Evolutionary conservation across 1,140 invertebrate genomes (phyloP).

Genomic region (Bombus waltoni): DNA sequence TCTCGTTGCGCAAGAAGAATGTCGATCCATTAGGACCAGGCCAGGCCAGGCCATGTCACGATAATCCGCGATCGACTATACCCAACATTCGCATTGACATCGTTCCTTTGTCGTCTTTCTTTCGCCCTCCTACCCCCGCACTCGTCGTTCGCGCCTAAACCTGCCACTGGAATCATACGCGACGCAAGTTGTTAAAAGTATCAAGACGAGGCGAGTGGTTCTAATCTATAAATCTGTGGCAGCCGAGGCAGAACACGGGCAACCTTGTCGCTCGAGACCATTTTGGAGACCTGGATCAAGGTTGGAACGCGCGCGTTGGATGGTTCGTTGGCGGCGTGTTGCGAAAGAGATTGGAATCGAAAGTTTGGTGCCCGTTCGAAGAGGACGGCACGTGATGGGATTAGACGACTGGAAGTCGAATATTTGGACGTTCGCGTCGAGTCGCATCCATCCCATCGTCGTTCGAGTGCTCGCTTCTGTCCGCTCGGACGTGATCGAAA

Average conservation of each 20-base stretch:
- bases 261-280: conserved; percentile 24
- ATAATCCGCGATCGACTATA: conserved; percentile 32
- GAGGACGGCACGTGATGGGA: no score
- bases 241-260: no score
- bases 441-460: no score
- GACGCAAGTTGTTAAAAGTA: neutral
- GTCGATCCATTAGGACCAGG: conserved; percentile 64
- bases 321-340: neutral
- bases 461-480: no score
- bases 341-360: neutral
- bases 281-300: neutral
- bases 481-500: no score
- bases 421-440: no score
- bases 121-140: fast-evolving
- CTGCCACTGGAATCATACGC: neutral
- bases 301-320: neutral
- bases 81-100: conserved; percentile 10
- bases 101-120: neutral
- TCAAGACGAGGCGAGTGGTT: no score
- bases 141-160: neutral
- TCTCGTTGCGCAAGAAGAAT: conserved; percentile 70
- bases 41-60: neutral
- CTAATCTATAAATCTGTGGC: no score
- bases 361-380: no score
- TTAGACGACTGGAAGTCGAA: no score